A percentile compares a stretch with the other conserved stretches of the same genome.
Evolutionary conservation across 2,888 invertebrate species (phyloP).

Genomic region (Eupelmus urozonus): DNA sequence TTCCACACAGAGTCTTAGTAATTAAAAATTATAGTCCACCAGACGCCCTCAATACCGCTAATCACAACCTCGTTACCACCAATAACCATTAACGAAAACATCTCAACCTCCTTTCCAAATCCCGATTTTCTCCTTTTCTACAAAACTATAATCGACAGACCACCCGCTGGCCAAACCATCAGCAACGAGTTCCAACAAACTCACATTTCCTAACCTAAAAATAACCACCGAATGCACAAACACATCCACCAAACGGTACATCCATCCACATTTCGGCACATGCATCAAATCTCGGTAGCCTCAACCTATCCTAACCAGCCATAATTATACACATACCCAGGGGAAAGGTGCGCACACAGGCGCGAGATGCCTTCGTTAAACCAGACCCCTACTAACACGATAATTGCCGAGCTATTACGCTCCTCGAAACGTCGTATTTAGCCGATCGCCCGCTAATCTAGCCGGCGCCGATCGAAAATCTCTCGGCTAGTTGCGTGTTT

Average conservation of each 20-base stretch:
- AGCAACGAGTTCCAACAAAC: constrained; percentile 32
- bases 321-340: constrained; percentile 71
- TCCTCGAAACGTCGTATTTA: constrained; percentile 74
- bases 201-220: no score
- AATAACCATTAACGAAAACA: neutral
- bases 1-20: no score
- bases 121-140: constrained; percentile 9
- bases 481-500: neutral
- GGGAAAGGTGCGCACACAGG: constrained; percentile 43
- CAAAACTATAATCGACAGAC: constrained; percentile 19
- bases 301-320: constrained; percentile 72
- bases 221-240: constrained; percentile 45
- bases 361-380: constrained; percentile 51
- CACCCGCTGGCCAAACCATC: constrained; percentile 16
- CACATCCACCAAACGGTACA: no score
- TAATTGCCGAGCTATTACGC: constrained; percentile 75
- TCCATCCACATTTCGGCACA: no score
- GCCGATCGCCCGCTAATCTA: constrained; percentile 66
- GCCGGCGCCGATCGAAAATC: constrained; percentile 1
- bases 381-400: constrained; percentile 74
- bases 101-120: neutral
- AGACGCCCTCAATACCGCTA: neutral
- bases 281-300: no score
- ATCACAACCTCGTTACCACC: constrained; percentile 5
- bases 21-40: no score